phyloP scores from a whole-genome alignment of 2,113 vertebrate genomes.

The Dicaeum eximium region DNA sequence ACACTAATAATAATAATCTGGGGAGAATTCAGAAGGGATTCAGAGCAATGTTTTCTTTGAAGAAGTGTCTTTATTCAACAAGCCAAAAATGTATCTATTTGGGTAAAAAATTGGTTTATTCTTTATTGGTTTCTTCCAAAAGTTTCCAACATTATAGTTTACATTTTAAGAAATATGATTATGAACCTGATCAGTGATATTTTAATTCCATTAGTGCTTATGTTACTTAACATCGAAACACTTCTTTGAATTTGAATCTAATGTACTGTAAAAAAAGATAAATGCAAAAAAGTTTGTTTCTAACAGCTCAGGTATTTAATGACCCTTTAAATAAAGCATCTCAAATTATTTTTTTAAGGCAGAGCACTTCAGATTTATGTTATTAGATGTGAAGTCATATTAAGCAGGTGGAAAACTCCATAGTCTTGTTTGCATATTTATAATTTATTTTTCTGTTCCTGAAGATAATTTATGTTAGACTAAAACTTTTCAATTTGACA shows the following conservation, averaged over 20 bases:
- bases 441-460: neutral
- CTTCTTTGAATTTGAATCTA: neutral
- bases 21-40: neutral
- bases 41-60: neutral
- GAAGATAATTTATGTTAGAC: neutral
- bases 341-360: neutral
- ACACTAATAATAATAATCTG: neutral
- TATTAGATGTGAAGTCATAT: neutral
- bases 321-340: neutral
- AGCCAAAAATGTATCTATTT: neutral
- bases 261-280: neutral
- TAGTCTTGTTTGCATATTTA: fast-evolving
- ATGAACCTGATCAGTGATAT: neutral
- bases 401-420: neutral
- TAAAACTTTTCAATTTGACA: fast-evolving
- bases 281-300: neutral
- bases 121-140: neutral
- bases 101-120: neutral
- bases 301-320: neutral
- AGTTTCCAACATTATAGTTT: neutral
- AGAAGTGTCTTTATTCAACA: neutral
- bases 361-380: neutral
- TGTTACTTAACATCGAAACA: neutral
- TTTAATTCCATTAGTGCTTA: neutral
- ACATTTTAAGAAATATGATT: neutral